Percentiles rank a stretch among this genome's conserved stretches.
These are phyloP conservation scores for Limnephilus auricula DNA, from an alignment of 2,888 invertebrate genomes.

Conservation along the genomic window DNA sequence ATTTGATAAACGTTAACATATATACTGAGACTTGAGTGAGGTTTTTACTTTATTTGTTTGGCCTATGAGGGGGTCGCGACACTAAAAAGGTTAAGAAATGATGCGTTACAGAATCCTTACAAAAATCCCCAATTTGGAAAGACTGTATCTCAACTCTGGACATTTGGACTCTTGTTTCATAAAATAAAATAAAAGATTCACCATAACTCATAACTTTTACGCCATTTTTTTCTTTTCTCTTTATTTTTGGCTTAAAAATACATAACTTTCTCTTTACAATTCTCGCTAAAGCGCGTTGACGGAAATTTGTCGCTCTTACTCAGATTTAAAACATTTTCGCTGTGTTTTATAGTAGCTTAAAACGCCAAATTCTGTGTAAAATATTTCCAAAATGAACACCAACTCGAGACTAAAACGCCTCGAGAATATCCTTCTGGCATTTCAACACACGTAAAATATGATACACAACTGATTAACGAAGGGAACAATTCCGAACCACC, in stretches of 20 bases:
- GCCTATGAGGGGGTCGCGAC: too few species aligned
- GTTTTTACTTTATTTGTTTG: too few species aligned
- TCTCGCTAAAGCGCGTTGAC: neutral
- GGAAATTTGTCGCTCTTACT: neutral
- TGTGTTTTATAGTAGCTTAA: neutral
- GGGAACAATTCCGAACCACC: neutral
- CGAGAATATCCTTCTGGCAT: neutral
- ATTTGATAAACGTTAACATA: too few species aligned
- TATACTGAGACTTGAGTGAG: too few species aligned
- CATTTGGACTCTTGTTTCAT: neutral
- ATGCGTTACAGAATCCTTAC: neutral
- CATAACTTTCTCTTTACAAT: neutral
- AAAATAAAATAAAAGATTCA: neutral
- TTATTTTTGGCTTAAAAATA: neutral
- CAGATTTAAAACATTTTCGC: neutral
- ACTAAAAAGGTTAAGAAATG: too few species aligned
- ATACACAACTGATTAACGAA: neutral
- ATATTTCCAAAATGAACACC: conserved; percentile 2
- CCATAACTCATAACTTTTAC: neutral
- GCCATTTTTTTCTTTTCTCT: neutral
- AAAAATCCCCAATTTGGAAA: neutral
- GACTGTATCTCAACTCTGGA: neutral
- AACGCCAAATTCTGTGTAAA: neutral
- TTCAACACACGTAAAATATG: neutral
- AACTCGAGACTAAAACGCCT: neutral